phyloP scores from a whole-genome alignment of 2,888 invertebrate species.

The Drosophila neutralis region DNA sequence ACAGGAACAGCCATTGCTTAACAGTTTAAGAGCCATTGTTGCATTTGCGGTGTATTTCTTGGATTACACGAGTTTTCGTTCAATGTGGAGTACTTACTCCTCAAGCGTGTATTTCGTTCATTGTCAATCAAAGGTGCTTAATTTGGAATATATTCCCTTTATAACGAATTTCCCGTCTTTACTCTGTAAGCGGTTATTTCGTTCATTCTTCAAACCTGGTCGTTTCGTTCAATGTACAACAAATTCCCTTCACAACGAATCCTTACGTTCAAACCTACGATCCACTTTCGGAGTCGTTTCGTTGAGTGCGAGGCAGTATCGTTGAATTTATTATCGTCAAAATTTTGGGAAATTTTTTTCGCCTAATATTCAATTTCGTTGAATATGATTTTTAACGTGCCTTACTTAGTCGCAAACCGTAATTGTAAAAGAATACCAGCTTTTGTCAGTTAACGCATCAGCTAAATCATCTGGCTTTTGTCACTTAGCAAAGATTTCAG shows the following conservation, averaged over 20 bases:
- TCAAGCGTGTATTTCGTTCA: not conserved
- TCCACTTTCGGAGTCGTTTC: not conserved
- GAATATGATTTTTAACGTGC: not conserved
- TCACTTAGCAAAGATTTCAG: not conserved
- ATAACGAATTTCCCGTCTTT: not conserved
- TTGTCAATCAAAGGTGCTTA: not conserved
- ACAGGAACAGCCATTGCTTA: not conserved
- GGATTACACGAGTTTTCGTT: not conserved
- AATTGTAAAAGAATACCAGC: not conserved
- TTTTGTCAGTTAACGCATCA: not conserved
- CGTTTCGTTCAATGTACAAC: not conserved
- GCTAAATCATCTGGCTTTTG: not conserved
- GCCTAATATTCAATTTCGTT: not conserved
- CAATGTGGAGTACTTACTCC: not conserved
- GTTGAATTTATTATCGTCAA: not conserved
- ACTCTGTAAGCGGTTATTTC: not conserved
- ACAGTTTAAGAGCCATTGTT: not conserved
- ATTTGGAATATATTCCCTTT: not conserved
- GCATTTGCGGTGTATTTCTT: not conserved
- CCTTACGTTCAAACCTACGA: not conserved
- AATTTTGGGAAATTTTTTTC: not conserved
- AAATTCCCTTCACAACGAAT: not conserved
- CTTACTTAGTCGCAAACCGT: not conserved
- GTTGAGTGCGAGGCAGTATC: constrained; percentile 1
- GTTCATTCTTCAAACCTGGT: not conserved